phyloP scores from a whole-genome alignment of 2,113 vertebrate genomes.

The Aegotheles bennettii region DNA sequence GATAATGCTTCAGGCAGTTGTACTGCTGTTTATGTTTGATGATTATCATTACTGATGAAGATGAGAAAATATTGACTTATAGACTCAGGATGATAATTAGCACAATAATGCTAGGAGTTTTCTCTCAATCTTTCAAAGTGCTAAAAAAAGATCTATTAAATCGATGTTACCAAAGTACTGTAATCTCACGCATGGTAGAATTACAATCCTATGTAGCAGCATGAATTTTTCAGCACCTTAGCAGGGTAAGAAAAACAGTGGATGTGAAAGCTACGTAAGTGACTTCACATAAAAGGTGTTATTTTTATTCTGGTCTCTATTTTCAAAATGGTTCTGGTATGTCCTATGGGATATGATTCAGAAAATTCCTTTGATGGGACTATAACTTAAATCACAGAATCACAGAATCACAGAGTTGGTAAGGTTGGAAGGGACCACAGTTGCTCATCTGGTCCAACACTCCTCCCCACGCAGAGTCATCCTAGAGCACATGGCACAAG shows the following conservation, averaged over 20 bases:
- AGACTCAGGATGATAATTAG: not conserved
- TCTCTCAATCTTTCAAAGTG: not conserved
- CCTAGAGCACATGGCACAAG: no score
- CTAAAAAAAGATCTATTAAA: not conserved
- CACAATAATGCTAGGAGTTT: not conserved
- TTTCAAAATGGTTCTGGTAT: not conserved
- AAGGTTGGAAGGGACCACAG: no score
- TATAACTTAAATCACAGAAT: not conserved
- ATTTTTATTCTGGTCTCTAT: not conserved
- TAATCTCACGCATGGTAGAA: no score
- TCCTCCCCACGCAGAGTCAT: no score
- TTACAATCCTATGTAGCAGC: no score
- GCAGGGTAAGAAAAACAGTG: no score
- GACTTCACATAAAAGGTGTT: not conserved
- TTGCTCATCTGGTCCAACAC: no score
- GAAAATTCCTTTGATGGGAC: not conserved
- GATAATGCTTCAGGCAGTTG: not conserved
- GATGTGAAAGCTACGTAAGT: no score
- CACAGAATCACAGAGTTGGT: no score
- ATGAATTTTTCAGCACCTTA: no score
- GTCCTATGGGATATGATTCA: not conserved
- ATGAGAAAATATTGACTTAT: not conserved
- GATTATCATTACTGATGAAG: not conserved
- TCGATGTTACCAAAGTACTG: not conserved
- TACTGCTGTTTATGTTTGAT: not conserved